These are phyloP conservation scores for Drosophila rhopaloa DNA, from an alignment of 1,140 invertebrate species.

Conservation along the genomic window DNA sequence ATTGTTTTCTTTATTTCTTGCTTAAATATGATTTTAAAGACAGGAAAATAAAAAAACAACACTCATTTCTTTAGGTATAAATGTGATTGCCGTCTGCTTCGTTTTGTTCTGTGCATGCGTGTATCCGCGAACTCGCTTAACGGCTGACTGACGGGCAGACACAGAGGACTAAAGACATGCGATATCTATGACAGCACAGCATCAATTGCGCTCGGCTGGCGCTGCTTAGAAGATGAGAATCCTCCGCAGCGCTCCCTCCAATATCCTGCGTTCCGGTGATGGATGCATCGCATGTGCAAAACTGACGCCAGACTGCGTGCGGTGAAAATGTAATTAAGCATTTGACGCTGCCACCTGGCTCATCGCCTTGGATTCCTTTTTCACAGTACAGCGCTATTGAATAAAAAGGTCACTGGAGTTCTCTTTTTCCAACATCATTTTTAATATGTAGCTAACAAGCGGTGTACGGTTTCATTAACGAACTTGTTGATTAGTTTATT, in stretches of 20 bases:
- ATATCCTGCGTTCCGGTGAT: constrained; percentile 57
- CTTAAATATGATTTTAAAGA: no score
- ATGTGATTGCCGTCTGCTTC: neutral
- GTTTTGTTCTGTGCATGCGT: constrained; percentile 16
- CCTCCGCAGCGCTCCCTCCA: constrained; percentile 17
- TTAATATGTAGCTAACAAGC: no score
- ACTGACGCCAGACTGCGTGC: constrained; percentile 43
- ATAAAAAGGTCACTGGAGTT: neutral
- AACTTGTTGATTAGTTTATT: no score
- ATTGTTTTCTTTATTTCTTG: no score
- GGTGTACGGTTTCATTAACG: no score
- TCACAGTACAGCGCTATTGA: constrained; percentile 7
- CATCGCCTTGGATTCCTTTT: neutral
- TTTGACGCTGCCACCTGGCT: constrained; percentile 32
- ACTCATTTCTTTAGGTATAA: no score
- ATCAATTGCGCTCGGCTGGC: constrained; percentile 37
- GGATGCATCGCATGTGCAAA: constrained; percentile 62
- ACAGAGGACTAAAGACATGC: constrained; percentile 50
- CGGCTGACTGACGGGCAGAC: constrained; percentile 39
- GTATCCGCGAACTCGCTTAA: constrained; percentile 14
- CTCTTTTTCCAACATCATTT: neutral
- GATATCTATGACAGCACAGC: constrained; percentile 57
- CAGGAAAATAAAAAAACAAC: no score
- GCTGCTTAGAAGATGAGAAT: constrained; percentile 43
- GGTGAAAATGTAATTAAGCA: constrained; percentile 78